phyloP scores from a whole-genome alignment of 1,140 invertebrate genomes.

The Drosophila arawakana region DNA sequence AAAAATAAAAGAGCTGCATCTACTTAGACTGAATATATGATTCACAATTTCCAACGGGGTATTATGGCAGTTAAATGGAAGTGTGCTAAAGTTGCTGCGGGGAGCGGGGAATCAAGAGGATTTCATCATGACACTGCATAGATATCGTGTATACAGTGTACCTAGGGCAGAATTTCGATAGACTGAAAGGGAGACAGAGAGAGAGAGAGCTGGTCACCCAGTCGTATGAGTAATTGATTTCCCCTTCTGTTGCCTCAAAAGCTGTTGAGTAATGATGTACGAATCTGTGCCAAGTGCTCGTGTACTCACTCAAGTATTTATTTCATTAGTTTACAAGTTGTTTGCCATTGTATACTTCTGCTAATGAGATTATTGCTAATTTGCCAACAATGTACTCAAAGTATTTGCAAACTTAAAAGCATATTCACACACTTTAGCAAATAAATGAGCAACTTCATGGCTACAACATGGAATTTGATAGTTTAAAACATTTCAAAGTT shows the following conservation, averaged over 20 bases:
- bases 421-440: no score
- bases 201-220: not conserved
- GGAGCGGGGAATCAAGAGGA: conserved; percentile 57
- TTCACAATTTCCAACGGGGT: conserved; percentile 38
- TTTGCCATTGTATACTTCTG: not conserved
- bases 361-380: not conserved
- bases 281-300: not conserved
- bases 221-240: conserved; percentile 40
- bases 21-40: conserved; percentile 52
- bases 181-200: no score
- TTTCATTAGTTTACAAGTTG: not conserved
- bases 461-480: no score
- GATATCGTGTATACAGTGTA: not conserved
- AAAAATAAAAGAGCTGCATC: conserved; percentile 46
- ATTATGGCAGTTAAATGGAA: not conserved
- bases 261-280: conserved; percentile 11
- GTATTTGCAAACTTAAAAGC: not conserved
- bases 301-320: not conserved
- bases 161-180: not conserved
- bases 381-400: not conserved
- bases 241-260: not conserved
- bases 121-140: conserved; percentile 52
- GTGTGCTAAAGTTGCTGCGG: conserved; percentile 8
- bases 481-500: no score
- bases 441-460: no score